Conservation (phyloP, 2,888 invertebrate genomes). For the Hirtodrosophila alboralis region DNA sequence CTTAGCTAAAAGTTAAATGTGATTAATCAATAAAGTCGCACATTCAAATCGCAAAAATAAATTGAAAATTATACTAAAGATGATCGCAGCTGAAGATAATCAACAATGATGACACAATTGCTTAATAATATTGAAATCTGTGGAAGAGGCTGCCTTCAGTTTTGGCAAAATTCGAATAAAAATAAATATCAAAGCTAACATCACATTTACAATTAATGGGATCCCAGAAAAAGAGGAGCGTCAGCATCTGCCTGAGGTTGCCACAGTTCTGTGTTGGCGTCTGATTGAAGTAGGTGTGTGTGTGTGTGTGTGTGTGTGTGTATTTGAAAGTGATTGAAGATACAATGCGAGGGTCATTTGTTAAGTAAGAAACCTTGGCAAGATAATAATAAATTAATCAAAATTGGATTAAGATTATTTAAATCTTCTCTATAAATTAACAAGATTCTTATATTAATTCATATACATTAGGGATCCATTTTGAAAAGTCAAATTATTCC, state of each 20-base stretch:
- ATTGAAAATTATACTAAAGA: conserved; percentile 5
- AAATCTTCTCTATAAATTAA: too few species aligned
- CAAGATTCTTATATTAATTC: too few species aligned
- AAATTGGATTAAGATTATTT: conserved; percentile 9
- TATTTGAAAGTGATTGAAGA: conserved; percentile 33
- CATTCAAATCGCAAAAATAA: conserved; percentile 8
- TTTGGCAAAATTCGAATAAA: not conserved
- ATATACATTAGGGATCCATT: too few species aligned
- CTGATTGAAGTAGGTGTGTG: conserved; percentile 14
- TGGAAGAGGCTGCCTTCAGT: conserved; percentile 8
- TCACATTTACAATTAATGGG: conserved; percentile 34
- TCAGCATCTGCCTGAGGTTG: conserved; percentile 33
- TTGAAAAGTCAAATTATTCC: too few species aligned
- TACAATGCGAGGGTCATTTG: conserved; percentile 46
- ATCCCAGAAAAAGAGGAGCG: conserved; percentile 43
- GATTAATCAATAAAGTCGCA: conserved; percentile 37
- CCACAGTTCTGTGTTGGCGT: conserved; percentile 48
- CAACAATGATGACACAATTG: conserved; percentile 46
- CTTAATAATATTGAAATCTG: conserved; percentile 17
- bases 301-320: conserved; percentile 8
- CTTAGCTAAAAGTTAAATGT: conserved; percentile 9
- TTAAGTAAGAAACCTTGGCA: conserved; percentile 34
- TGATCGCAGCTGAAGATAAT: conserved; percentile 19
- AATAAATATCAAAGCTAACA: conserved; percentile 34
- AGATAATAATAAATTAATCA: conserved; percentile 22